Base-by-base conservation (phyloP, 53 echinoderm and acorn worm genomes). In the Temnopleurus reevesii region DNA sequence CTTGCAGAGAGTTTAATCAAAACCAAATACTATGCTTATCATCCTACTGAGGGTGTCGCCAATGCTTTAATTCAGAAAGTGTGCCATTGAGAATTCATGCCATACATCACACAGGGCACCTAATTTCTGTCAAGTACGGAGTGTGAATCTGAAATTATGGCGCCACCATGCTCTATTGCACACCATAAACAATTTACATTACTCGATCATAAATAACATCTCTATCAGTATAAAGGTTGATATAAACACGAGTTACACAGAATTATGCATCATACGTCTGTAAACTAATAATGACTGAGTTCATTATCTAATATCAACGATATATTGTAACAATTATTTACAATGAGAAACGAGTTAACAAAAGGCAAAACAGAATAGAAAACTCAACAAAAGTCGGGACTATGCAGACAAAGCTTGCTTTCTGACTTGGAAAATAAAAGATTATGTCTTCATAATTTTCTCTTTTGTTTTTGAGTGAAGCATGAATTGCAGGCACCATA, bases 91-190 rank as follows among this genome's bases (percentile, higher is more conserved):
- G 18, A 61, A 31, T 61, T 61, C 33, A 61, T 61, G 61, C 31
- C 29, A 30, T 2, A 61, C 4, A 61, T 61, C 30, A 30, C 30
- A 61, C 61, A 61, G 61, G 13, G 61, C 12, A 15, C 12, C 61
- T 61, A 61, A 61, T 61, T 49, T 61, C 61, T 61, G 61, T 61
- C 61, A 61, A 61, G 61, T 61, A 30, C 61, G 61, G 13, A 61
- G 29, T 61, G 61, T 33, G 61, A 30, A 61, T 31, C 61, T 31
- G 61, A 61, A 61, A 61, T 61, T 61, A 61, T 61, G 61, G 61
- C 59, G 17, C 30, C 61, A 15, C 34, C 61, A 31, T 31, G 61
- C 61, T 10, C 61, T 61, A 61, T 61, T 61, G 61, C 61, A 61
- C 61, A 61, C 61, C 9, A 61, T 61, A 33, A 61, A 61, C 61